Evolutionary conservation across 2,113 vertebrate genomes (phyloP), one percentile per base, ranked within the genome.

Genomic region (Casuarius casuarius): DNA sequence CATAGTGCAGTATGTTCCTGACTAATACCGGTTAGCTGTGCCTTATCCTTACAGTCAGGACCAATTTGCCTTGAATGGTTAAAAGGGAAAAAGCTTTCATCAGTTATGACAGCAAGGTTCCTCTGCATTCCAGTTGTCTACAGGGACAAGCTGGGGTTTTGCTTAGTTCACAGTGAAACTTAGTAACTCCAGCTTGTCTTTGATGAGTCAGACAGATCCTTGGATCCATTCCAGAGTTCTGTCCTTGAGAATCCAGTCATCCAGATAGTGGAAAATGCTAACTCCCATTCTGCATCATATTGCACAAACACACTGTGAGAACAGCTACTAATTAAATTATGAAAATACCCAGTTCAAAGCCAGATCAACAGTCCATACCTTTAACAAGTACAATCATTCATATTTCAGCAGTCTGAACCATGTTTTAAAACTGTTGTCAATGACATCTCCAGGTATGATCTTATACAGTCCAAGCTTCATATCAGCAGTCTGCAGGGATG

Each of bases 161-260:
- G 72, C 56, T 65, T 73, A 44, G 38, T 81, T 95, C 94, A 75
- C 9, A 84, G 61, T 26, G 48, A 95, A 84, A 21, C 73, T 92
- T 2, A 71, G 42, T 49, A 96, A 90, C 58, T 95, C 67, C 71
- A 83, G 77, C 68, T 90, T 78, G 76, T 90, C 95, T 71, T 1
- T 48, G 93, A 83, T 86, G 51, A 95, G 65, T 92, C 75, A 94
- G 79, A 90, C 92, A 94, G 63, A 77, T 90, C 51, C 83, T 87
- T 95, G 93, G 85, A 96, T 81, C 68, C n/a, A 72, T 26, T 89
- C 88, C 90, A 75, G 56, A 86, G 61, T 93, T 88, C 51, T 72
- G 83, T 86, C 83, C 93, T 93, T 95, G 75, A 95, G 65, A 94
- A 93, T 84, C 38, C 83, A 86, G 68, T 92, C 67, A 90, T 63